Conservation (phyloP, 2,888 invertebrate species). For the Perdita meconis region DNA sequence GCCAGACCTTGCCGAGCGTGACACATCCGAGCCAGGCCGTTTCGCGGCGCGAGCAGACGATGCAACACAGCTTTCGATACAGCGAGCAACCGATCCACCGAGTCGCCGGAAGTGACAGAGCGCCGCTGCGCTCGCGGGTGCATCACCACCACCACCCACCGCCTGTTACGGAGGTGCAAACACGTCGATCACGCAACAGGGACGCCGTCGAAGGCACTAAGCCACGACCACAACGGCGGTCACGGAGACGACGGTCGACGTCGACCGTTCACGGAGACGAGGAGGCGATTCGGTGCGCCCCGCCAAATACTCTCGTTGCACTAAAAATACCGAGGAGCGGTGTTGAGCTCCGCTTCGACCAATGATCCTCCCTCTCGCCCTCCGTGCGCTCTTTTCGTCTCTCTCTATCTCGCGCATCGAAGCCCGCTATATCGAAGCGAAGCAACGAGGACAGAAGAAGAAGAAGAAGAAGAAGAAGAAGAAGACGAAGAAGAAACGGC, state of each 20-base stretch:
- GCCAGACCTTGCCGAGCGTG: conserved; percentile 29
- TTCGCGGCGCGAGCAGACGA: not conserved
- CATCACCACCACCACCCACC: conserved; percentile 47
- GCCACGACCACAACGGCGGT: conserved; percentile 69
- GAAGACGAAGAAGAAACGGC: conserved; percentile 3
- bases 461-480: too few relatives aligned
- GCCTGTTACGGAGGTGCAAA: conserved; percentile 48
- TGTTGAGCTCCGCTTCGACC: conserved; percentile 71
- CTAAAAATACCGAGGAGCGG: conserved; percentile 82
- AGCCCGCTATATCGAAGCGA: conserved; percentile 30
- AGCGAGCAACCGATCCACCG: conserved; percentile 13
- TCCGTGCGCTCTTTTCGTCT: conserved; percentile 59
- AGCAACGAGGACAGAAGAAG: too few relatives aligned
- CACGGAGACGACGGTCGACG: conserved; percentile 66
- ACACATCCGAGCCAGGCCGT: conserved; percentile 23
- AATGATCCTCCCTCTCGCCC: conserved; percentile 68
- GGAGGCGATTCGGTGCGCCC: conserved; percentile 75
- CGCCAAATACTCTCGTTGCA: conserved; percentile 82
- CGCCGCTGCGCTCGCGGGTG: conserved; percentile 39
- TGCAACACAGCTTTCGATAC: not conserved
- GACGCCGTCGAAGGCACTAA: conserved; percentile 73
- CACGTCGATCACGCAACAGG: conserved; percentile 67
- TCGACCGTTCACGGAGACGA: conserved; percentile 66
- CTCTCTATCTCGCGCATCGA: conserved; percentile 34
- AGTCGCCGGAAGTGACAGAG: conserved; percentile 20